These are phyloP conservation scores for Eupristina koningsbergeri DNA, from an alignment of 1,140 invertebrate genomes.

Conservation along the genomic window DNA sequence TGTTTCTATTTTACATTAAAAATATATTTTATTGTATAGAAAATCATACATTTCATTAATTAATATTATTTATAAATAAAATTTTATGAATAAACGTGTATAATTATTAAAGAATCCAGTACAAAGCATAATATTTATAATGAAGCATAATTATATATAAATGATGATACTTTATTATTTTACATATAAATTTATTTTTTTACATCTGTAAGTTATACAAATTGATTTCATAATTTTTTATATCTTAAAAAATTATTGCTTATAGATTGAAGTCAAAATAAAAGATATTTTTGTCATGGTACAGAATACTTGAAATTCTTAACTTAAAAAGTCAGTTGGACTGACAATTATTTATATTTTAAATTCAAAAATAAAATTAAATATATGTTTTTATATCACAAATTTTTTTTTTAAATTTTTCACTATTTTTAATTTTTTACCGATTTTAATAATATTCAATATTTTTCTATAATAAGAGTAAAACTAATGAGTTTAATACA, in stretches of 20 bases:
- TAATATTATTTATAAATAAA: not conserved
- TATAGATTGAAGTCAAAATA: constrained; percentile 12
- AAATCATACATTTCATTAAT: not conserved
- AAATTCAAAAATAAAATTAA: not conserved
- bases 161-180: constrained; percentile 54
- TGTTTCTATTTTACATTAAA: not conserved
- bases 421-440: not conserved
- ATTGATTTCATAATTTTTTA: constrained; percentile 28
- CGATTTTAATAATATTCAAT: not conserved
- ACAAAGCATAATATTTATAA: not conserved
- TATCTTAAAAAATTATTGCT: constrained; percentile 17
- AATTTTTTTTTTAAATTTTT: not conserved
- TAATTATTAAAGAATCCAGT: no score
- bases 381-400: not conserved
- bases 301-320: constrained; percentile 41
- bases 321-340: not conserved
- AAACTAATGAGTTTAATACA: constrained; percentile 9
- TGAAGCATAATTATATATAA: constrained; percentile 16
- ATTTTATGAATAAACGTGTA: not conserved
- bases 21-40: not conserved
- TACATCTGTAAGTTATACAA: constrained; percentile 52
- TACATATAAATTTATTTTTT: constrained; percentile 56
- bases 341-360: constrained; percentile 22
- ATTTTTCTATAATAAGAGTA: not conserved
- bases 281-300: constrained; percentile 49